Base-by-base conservation (phyloP, 2,888 invertebrate genomes). In the Lycia hirtaria region DNA sequence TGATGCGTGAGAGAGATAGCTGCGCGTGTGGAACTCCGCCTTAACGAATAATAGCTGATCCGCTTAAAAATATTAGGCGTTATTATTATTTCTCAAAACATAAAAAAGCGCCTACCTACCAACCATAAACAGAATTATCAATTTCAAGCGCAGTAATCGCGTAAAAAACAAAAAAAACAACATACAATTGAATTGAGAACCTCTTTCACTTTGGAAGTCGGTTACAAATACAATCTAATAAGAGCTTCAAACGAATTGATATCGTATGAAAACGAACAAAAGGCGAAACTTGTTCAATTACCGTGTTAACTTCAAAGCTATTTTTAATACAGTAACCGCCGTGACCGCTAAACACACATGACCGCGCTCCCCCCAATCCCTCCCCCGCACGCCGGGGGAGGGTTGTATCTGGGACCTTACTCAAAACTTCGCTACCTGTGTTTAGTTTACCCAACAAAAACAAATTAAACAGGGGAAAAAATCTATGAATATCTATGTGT, bases 361-460 rank as follows among this genome's bases (percentile, higher is more conserved):
- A 14, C 32, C 33, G 12, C 1, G 33, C 7, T 17, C 6, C 5
- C n/a, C n/a, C n/a, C n/a, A n/a, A n/a, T 26, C 47, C 28, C 28
- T 33, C 17, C 20, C n/a, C 14, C 20, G 35, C 6, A 28, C 7
- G 43, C 14, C 35, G 26, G 55, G 35, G 43, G 20, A 24, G 35
- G 41, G 15, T 22, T 45, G 26, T 33, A 6, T 32, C 32, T 4
- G 22, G 6, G 40, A 19, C 38, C 30, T 17, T 33, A 22, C 4
- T 9, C 30, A 0, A 40, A 55, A 55, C 37, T 56, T 49, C 14
- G 41, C 17, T 37, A 40, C 30, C 45, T 19, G 20, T 48, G 48
- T 45, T 44, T 44, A 44, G 50, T 56, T 56, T 26, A 40, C 10
- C 24, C 19, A 45, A 40, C 30, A 50, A 37, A 50, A 37, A 44